Evolutionary conservation across 2,113 vertebrate genomes (phyloP), one percentile per base, ranked within the genome.

Genomic region (Phalacrocorax pelagicus): DNA sequence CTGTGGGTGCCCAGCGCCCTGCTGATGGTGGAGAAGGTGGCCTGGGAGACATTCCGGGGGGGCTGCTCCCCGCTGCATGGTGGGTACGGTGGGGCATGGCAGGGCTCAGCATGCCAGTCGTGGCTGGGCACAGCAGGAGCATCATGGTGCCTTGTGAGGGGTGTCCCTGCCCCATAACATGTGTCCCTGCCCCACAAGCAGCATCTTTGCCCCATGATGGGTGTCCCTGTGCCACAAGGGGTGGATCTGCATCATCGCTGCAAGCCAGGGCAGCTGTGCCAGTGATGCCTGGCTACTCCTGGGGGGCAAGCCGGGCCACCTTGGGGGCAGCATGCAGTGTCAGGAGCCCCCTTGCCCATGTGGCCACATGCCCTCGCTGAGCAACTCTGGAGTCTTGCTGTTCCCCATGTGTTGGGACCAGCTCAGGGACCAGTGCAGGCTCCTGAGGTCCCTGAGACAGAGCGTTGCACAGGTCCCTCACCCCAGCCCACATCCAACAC

Each of bases 341-440:
- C 30, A 26, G 66, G 42, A 83, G 23, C 6, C 51, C 40, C 52
- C 17, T 26, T 0, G 3, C 12, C 6, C 77, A n/a, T 0, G 1
- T 2, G 9, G 65, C 54, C 8, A 8, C 54, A 5, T 4, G 29
- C 21, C 24, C 34, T 46, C 2, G 2, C 17, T 1, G 2, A 42
- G 85, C 65, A 66, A 54, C 30, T 73, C 73, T 61, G 80, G 52
- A 5, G 12, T 72, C 34, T 40, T 2, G 0, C 36, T 2, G 2
- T 15, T 34, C 55, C 36, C 12, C 14, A 5, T 13, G n/a, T 49
- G 3, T 1, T 38, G 63, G 58, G 47, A 69, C 11, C 10, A 46
- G 3, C 21, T 55, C 49, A 27, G 81, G 49, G 44, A 67, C 6
- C n/a, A 32, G 19, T 7, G 1, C 0, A 0, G 0, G 2, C 2